Base-by-base conservation (phyloP, 2,888 invertebrate genomes). In the Marasmarcha lunaedactyla region DNA sequence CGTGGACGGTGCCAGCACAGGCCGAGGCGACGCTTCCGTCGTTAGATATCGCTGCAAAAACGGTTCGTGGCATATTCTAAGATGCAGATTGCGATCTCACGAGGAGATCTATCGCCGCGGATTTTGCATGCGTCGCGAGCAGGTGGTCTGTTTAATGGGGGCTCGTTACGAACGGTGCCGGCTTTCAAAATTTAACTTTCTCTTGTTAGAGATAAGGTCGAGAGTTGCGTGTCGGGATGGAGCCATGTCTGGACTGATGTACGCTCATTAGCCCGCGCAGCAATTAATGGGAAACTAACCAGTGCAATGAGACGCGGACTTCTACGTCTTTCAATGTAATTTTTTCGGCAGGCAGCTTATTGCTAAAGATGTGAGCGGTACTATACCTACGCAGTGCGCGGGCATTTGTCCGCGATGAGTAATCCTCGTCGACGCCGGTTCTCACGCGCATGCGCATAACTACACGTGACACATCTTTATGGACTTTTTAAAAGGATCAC, bases 241-340 rank as follows among this genome's bases (percentile, higher is more conserved):
- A 4, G 30, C 30, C 10, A 5, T 20, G 20, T 7, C 20, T 20
- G 20, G 6, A 11, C 11, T 30, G 30, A 30, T 30, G 30, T 9
- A 11, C 11, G 30, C 30, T 30, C 30, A 30, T 30, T 30, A 30
- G 30, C 30, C 11, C 30, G 30, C 4, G 11, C 30, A n/a, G 30
- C 30, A 30, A 30, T 30, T 30, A 30, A 30, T 30, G 30, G n/a
- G 6, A 30, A 30, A 30, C 30, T 30, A 30, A 30, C 30, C n/a
- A 30, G 30, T 20, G 11, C 30, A 30, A 4, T 30, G 30, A n/a
- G 11, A 30, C 30, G n/a, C n/a, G 20, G 20, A 20, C 20, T 20
- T 20, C 20, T 7, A 20, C 20, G 3, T 3, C 20, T 20, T 5
- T 20, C 3, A 7, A 5, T 20, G 20, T 7, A 20, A 20, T 20